Conservation (phyloP, 2,888 invertebrate species). For the Cosmopolites sordidus region DNA sequence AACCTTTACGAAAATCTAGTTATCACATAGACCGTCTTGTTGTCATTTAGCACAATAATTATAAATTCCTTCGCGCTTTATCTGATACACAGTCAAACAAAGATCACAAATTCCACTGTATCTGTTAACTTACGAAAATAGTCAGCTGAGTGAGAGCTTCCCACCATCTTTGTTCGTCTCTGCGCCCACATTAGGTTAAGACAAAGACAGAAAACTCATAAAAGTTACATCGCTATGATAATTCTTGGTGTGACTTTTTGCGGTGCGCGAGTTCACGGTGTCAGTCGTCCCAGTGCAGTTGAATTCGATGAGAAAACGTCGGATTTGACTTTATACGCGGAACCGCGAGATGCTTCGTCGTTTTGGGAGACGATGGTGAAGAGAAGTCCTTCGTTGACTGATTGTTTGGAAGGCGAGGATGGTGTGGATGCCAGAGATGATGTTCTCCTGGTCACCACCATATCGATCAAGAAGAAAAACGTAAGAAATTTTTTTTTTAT, state of each 20-base stretch:
- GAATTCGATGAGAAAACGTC: not conserved
- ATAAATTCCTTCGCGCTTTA: no score
- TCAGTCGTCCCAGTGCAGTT: slow-evolving; percentile 5
- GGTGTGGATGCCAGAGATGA: slow-evolving; percentile 28
- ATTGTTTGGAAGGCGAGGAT: slow-evolving; percentile 41
- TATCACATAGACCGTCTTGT: no score
- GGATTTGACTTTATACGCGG: slow-evolving; percentile 5
- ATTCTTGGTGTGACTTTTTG: slow-evolving; percentile 27
- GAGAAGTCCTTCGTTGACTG: slow-evolving; percentile 40
- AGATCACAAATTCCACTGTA: no score
- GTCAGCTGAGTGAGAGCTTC: no score
- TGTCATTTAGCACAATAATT: no score
- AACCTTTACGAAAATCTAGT: no score
- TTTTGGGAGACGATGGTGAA: slow-evolving; percentile 16
- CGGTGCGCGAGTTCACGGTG: slow-evolving; percentile 17
- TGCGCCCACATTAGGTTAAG: no score
- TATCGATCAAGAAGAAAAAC: slow-evolving; percentile 37
- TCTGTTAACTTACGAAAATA: no score
- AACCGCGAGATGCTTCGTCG: slow-evolving; percentile 5
- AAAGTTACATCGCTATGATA: slow-evolving; percentile 15
- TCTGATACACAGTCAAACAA: no score
- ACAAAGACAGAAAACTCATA: not conserved
- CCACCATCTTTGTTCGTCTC: no score
- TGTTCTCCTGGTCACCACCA: slow-evolving; percentile 38
- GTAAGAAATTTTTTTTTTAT: slow-evolving; percentile 33